Base-by-base conservation (phyloP, 2,888 invertebrate genomes). In the Leptinotarsa haldemani region DNA sequence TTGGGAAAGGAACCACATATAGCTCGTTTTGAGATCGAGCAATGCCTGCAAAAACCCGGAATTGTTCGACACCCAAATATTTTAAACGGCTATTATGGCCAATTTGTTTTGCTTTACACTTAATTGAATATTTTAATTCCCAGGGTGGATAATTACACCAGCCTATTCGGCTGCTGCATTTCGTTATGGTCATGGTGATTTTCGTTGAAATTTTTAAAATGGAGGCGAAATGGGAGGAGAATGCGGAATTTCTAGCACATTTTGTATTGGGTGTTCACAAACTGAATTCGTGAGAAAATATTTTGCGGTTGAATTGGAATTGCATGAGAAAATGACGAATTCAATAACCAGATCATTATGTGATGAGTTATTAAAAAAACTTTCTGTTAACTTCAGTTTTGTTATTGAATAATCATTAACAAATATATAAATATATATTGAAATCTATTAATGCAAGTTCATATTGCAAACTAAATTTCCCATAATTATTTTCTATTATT, bases 91-190 rank as follows among this genome's bases (percentile, higher is more conserved):
- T 77, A 81, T 82, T 81, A 79, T 74, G 74, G 76, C 78, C 80
- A 79, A 82, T 82, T 81, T 81, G 81, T 82, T 81, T 82, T 81
- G 80, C 79, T 80, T 78, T 79, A 79, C 79, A 80, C 79, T 80
- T 81, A 82, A 82, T 81, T 81, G 79, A 79, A 79, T 79, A 81
- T 82, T 81, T 82, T 81, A 82, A 82, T 80, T 80, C 79, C 73
- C 78, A 76, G 71, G 75, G 75, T 73, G 50, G 72, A 73, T 77
- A 74, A 77, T 77, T 77, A 74, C 67, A 65, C 69, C 69, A n/a
- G 47, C 63, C 30, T 71, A 71, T 75, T 71, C 48, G 65, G 68
- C 61, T 68, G 56, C 46, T 58, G 65, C 20, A 67, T 75, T 66
- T 72, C 67, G 75, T 65, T 72, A 65, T 69, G 67, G 69, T 52